These are phyloP conservation scores for Oxyura jamaicensis DNA, from an alignment of 2,113 vertebrate genomes.

Conservation along the genomic window DNA sequence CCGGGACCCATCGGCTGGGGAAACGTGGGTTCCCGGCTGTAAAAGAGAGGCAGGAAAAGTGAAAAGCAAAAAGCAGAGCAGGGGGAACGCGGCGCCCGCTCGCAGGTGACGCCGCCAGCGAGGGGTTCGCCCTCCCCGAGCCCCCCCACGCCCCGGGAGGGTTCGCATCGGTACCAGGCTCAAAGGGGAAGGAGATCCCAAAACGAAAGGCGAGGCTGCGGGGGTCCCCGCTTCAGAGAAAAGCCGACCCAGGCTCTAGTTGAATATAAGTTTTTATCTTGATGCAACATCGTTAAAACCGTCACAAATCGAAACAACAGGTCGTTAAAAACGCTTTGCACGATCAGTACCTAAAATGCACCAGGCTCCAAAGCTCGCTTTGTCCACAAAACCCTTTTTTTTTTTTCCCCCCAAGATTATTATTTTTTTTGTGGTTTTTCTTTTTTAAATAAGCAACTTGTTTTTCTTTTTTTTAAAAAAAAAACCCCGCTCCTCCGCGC, in stretches of 20 bases:
- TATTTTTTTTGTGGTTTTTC: neutral
- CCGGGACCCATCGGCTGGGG: neutral
- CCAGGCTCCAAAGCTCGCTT: slow-evolving; percentile 46
- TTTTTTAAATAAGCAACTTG: slow-evolving; percentile 15
- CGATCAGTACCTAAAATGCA: slow-evolving; percentile 69
- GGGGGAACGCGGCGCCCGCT: neutral
- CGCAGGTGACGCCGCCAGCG: fast-evolving
- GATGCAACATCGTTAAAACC: slow-evolving; percentile 72
- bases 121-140: neutral
- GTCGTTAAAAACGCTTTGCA: slow-evolving; percentile 68
- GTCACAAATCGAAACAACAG: slow-evolving; percentile 71
- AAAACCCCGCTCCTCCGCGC: neutral
- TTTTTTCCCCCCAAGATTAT: neutral
- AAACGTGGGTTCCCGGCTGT: neutral
- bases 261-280: slow-evolving; percentile 65
- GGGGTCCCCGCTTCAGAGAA: neutral
- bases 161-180: neutral
- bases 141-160: neutral
- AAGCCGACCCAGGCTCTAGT: slow-evolving; percentile 48
- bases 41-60: neutral
- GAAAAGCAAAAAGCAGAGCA: neutral
- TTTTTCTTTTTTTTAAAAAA: neutral
- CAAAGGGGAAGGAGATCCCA: neutral
- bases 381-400: neutral
- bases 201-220: neutral